phyloP scores from a whole-genome alignment of 2,797 vertebrate species.

The Phalloptychus januarius region DNA sequence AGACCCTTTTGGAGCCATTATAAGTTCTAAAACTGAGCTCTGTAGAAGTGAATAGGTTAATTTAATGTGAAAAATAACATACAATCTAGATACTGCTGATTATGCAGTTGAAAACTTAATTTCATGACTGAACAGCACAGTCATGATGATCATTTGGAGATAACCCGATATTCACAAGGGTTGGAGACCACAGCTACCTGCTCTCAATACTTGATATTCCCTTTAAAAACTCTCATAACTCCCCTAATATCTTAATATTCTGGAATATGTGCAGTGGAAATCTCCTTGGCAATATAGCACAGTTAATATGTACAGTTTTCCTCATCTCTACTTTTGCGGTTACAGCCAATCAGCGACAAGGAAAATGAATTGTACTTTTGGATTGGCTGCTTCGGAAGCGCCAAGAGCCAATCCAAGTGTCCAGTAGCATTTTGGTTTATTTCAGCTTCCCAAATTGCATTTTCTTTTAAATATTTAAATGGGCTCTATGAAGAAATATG shows the following conservation, averaged over 20 bases:
- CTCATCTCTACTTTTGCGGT: no score
- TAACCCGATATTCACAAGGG: no score
- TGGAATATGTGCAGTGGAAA: no score
- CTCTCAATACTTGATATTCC: no score
- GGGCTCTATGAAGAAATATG: not conserved
- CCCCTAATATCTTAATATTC: no score
- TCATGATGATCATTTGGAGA: not conserved
- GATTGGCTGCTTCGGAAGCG: not conserved
- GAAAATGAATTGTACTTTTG: not conserved
- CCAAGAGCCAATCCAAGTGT: not conserved
- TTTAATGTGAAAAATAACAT: not conserved
- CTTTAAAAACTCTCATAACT: no score
- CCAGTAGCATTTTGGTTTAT: not conserved
- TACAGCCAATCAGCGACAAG: not conserved
- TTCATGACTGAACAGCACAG: not conserved
- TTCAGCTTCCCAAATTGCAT: not conserved
- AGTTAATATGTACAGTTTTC: no score
- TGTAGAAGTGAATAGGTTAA: not conserved
- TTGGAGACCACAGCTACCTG: no score
- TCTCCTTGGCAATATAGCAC: no score
- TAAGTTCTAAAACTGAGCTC: not conserved
- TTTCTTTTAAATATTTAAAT: not conserved
- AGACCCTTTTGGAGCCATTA: not conserved
- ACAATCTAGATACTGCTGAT: not conserved
- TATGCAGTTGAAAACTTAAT: not conserved